Conservation (phyloP, 2,797 vertebrate genomes). For the Acanthiza pusilla region DNA sequence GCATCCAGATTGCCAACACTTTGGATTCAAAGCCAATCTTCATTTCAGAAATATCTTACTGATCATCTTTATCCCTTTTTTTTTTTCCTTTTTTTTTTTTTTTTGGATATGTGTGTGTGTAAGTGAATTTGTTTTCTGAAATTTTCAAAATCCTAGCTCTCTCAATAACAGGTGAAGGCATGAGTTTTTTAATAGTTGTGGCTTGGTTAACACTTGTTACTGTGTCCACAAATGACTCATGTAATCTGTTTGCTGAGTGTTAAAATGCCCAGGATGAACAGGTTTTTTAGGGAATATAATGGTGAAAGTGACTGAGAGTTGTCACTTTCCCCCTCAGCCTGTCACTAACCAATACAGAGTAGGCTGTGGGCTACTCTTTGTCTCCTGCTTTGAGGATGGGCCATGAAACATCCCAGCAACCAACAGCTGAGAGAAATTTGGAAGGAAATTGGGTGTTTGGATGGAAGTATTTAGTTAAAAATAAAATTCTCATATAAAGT, state of each 20-base stretch:
- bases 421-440: neutral
- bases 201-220: neutral
- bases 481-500: neutral
- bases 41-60: neutral
- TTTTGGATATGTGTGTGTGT: too few relatives aligned
- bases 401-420: neutral
- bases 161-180: neutral
- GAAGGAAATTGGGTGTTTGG: neutral
- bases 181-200: neutral
- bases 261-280: neutral
- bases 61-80: neutral
- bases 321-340: neutral
- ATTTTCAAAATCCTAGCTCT: neutral
- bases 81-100: rapidly evolving
- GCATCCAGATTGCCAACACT: neutral
- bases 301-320: neutral
- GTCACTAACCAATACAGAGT: neutral
- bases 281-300: neutral
- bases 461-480: neutral
- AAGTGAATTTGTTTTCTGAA: neutral
- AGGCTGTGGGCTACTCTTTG: neutral
- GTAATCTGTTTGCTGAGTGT: neutral
- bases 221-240: neutral
- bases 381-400: neutral
- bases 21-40: neutral